A percentile compares a stretch with the other conserved stretches of the same genome.
Conservation (phyloP, 2,797 vertebrate genomes). For the Protosalanx chinensis region DNA sequence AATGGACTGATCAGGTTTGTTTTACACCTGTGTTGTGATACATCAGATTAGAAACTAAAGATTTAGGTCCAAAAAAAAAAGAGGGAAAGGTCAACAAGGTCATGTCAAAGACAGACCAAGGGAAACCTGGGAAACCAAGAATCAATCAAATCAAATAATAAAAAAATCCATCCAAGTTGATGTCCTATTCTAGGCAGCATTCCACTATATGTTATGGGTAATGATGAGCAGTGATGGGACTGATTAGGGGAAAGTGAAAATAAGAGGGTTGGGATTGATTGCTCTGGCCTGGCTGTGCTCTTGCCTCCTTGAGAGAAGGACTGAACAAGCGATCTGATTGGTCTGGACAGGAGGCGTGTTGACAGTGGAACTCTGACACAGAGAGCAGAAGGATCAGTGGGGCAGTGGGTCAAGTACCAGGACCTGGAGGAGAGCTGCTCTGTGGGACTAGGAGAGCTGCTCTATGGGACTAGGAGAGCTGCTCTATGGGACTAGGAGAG, state of each 20-base stretch:
- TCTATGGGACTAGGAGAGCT: too few species aligned
- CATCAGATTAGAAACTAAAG: too few species aligned
- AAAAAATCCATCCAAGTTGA: too few species aligned
- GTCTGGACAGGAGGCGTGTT: neutral
- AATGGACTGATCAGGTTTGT: neutral
- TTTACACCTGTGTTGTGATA: conserved; percentile 23
- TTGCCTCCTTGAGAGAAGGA: too few species aligned
- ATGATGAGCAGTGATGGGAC: neutral
- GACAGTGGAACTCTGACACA: neutral
- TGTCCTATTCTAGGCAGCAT: too few species aligned
- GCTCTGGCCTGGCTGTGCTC: too few species aligned
- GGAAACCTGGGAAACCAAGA: neutral
- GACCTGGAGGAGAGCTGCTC: too few species aligned
- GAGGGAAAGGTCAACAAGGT: neutral
- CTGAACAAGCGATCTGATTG: neutral
- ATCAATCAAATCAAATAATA: too few species aligned
- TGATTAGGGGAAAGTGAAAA: neutral
- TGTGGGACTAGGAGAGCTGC: too few species aligned
- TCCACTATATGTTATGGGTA: too few species aligned
- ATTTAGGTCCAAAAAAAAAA: too few species aligned
- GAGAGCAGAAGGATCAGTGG: neutral
- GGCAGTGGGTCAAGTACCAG: neutral
- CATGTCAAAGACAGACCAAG: conserved; percentile 34
- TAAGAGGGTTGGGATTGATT: neutral
- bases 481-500: too few species aligned